phyloP scores from a whole-genome alignment of 2,888 invertebrate species.

The Ceriagrion tenellum region DNA sequence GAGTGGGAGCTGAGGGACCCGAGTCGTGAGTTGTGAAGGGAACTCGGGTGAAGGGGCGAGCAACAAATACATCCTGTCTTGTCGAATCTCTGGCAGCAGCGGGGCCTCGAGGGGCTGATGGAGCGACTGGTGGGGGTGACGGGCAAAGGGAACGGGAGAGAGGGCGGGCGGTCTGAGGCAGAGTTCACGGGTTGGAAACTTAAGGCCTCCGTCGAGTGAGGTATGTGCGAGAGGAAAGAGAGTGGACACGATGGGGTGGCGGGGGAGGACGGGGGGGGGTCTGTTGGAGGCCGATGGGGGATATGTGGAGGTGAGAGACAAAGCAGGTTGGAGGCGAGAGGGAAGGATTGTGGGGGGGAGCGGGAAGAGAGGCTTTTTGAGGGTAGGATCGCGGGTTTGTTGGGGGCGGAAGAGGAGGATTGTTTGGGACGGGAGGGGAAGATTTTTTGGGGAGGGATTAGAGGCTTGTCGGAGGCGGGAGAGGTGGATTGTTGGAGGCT shows the following conservation, averaged over 20 bases:
- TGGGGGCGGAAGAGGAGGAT: background rate
- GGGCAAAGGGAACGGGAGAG: background rate
- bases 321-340: background rate
- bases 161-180: background rate
- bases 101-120: no score
- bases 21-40: background rate
- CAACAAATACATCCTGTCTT: slow-evolving; percentile 21
- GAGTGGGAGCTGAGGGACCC: background rate
- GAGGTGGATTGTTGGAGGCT: no score
- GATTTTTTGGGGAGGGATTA: no score
- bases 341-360: background rate
- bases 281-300: background rate
- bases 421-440: background rate
- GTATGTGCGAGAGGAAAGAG: background rate
- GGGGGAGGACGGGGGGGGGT: background rate
- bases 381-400: background rate
- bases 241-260: background rate
- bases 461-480: no score
- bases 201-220: background rate
- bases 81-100: background rate
- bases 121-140: no score
- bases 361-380: background rate
- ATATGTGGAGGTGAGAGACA: background rate
- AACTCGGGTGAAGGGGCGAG: background rate
- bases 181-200: background rate